Evolutionary conservation across 2,113 vertebrate species (phyloP).

Genomic region (Odocoileus virginianus): DNA sequence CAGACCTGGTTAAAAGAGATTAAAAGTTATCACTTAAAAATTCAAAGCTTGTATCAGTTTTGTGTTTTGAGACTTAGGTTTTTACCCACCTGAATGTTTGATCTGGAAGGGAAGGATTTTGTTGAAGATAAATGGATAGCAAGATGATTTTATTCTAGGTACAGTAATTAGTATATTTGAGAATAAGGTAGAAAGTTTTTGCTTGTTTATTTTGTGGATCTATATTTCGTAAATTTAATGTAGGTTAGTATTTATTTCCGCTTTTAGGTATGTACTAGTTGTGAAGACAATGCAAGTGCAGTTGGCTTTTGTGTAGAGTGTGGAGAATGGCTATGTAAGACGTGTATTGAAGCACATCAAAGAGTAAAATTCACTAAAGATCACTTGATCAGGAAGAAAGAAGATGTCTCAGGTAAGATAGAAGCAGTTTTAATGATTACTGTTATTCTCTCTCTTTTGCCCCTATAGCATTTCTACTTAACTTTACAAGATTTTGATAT

Average conservation of each 20-base stretch:
- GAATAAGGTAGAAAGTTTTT: neutral
- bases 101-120: constrained; percentile 21
- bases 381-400: constrained; percentile 97
- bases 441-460: neutral
- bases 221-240: constrained; percentile 31
- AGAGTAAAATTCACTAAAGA: constrained; percentile 99
- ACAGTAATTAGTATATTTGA: constrained; percentile 14
- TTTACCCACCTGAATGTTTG: constrained; percentile 5
- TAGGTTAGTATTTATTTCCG: constrained; percentile 24
- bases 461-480: neutral
- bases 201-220: neutral
- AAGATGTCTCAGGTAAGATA: constrained; percentile 92
- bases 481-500: constrained; percentile 19
- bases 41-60: neutral
- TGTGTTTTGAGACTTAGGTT: constrained; percentile 34
- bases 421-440: neutral
- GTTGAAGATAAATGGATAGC: constrained; percentile 1
- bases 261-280: constrained; percentile 95
- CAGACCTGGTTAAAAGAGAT: neutral
- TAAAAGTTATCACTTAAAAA: neutral
- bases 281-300: constrained; percentile 95
- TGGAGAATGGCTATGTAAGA: constrained; percentile 98
- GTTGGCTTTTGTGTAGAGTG: constrained; percentile 98
- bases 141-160: constrained; percentile 17
- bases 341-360: constrained; percentile 98